phyloP scores from a whole-genome alignment of 2,113 vertebrate species.

The Fregata magnificens region DNA sequence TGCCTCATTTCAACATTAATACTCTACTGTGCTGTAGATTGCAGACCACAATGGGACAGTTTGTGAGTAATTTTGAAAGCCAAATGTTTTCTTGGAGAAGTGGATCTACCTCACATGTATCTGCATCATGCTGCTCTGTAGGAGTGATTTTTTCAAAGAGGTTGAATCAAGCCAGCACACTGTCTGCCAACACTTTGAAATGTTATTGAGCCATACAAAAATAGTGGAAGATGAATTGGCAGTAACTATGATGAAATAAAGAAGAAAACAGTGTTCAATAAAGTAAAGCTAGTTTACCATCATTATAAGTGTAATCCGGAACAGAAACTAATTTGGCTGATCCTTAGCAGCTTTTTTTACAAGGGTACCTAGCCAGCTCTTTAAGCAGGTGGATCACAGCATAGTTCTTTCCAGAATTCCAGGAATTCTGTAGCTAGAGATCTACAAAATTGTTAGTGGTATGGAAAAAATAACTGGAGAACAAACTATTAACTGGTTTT shows the following conservation, averaged over 20 bases:
- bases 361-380: neutral
- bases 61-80: neutral
- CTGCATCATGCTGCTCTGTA: neutral
- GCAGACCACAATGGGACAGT: neutral
- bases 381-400: neutral
- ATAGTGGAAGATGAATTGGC: neutral
- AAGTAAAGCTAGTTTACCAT: neutral
- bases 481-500: neutral
- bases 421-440: neutral
- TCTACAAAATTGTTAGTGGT: neutral
- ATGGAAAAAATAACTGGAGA: neutral
- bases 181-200: neutral
- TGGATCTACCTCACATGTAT: neutral
- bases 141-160: neutral
- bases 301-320: neutral
- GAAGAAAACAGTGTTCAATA: neutral
- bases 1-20: neutral
- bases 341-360: neutral
- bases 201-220: neutral
- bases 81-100: neutral
- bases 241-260: neutral
- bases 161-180: neutral
- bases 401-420: neutral
- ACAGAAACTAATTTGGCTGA: neutral
- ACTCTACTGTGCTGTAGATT: neutral